Percentiles rank a stretch among this genome's conserved stretches.
phyloP scores from a whole-genome alignment of 30 jellyfish, hydroid and myxozoan species.

The Euphysa ruthae region DNA sequence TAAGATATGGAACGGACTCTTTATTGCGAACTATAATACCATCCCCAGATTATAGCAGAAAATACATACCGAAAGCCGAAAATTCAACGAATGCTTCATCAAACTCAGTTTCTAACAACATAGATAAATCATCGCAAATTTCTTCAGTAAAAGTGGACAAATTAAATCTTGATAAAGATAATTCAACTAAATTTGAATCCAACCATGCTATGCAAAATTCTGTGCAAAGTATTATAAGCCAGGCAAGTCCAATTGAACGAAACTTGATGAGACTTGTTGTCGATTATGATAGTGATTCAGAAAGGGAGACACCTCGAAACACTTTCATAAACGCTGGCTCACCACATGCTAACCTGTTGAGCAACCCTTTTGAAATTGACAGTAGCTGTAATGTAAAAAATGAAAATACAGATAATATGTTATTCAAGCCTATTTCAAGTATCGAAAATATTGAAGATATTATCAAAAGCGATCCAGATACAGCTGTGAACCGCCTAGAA shows the following conservation, averaged over 20 bases:
- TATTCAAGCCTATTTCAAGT: not conserved
- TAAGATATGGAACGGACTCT: constrained; percentile 2
- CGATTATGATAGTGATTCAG: not conserved
- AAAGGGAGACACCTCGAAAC: not conserved
- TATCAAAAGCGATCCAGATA: too few species aligned
- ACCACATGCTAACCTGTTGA: too few species aligned
- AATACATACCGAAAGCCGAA: not conserved
- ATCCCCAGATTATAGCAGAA: constrained; percentile 15
- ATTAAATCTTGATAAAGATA: too few species aligned
- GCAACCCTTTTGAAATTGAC: too few species aligned
- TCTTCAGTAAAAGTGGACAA: too few species aligned
- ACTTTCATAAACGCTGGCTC: not conserved
- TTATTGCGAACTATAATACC: constrained; percentile 25
- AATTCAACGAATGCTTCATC: not conserved
- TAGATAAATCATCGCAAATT: too few species aligned
- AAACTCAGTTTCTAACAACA: not conserved
- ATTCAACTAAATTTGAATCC: too few species aligned
- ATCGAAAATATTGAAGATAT: not conserved
- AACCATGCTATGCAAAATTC: too few species aligned
- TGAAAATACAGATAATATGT: not conserved
- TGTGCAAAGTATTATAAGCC: too few species aligned
- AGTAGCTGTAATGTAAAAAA: too few species aligned
- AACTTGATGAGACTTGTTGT: not conserved
- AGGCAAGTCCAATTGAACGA: not conserved
- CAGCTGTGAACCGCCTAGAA: too few species aligned